These are phyloP conservation scores for Anthrax anthrax DNA, from an alignment of 2,888 invertebrate species.

Conservation along the genomic window DNA sequence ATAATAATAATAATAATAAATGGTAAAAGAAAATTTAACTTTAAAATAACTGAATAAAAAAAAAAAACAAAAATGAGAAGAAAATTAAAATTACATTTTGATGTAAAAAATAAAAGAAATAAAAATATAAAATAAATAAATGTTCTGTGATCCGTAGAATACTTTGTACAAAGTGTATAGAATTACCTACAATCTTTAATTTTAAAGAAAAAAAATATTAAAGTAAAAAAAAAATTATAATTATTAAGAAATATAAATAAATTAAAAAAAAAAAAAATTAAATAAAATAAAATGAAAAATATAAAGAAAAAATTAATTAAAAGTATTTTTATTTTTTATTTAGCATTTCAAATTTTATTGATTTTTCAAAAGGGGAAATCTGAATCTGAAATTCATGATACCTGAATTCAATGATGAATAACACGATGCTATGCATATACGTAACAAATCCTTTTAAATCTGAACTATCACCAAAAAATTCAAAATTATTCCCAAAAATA, in stretches of 20 bases:
- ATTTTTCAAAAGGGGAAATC: too few species aligned
- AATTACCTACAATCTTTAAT: slow-evolving; percentile 16
- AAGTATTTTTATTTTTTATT: not conserved
- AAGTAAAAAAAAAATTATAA: not conserved
- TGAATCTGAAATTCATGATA: too few species aligned
- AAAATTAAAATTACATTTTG: not conserved
- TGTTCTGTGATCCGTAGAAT: slow-evolving; percentile 36
- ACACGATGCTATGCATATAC: too few species aligned
- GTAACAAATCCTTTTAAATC: too few species aligned
- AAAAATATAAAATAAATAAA: slow-evolving; percentile 13
- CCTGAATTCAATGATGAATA: too few species aligned
- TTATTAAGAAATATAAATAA: not conserved
- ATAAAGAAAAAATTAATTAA: not conserved
- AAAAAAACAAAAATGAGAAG: too few species aligned
- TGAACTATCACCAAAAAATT: too few species aligned
- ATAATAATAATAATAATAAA: too few species aligned
- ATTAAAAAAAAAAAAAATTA: slow-evolving; percentile 1
- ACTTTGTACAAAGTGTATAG: slow-evolving; percentile 34
- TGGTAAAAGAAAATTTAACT: too few species aligned
- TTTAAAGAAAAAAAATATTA: slow-evolving; percentile 1
- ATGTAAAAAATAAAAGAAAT: slow-evolving; percentile 8
- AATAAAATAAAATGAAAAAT: not conserved
- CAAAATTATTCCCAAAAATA: too few species aligned
- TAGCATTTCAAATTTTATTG: too few species aligned
- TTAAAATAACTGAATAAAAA: too few species aligned